Evolutionary conservation across 2,888 invertebrate species (phyloP).

Genomic region (Epinotia demarniana): DNA sequence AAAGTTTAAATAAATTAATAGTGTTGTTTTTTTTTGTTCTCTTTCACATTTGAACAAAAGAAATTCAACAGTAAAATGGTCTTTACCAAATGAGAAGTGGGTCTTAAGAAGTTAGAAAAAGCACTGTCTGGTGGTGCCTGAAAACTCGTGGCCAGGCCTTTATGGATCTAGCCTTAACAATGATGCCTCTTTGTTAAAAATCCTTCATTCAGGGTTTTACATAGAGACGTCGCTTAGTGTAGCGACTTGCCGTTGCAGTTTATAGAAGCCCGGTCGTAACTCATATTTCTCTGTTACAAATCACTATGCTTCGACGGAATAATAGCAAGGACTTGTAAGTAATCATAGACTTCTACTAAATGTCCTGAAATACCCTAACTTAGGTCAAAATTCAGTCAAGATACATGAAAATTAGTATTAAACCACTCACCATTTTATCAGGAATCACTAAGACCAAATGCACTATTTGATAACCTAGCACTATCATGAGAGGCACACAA

Average conservation of each 20-base stretch:
- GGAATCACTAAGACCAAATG: conserved; percentile 38
- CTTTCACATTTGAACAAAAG: too few species aligned
- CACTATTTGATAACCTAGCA: conserved; percentile 44
- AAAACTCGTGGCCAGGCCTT: conserved; percentile 20
- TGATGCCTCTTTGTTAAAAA: conserved; percentile 11
- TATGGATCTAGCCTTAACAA: conserved; percentile 1
- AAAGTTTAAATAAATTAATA: too few species aligned
- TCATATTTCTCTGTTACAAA: conserved; percentile 50
- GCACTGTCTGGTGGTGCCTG: not conserved
- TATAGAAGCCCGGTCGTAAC: conserved; percentile 45
- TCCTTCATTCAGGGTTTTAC: not conserved
- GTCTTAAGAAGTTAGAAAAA: not conserved
- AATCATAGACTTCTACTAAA: conserved; percentile 51
- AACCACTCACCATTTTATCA: conserved; percentile 41
- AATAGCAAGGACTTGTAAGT: conserved; percentile 83
- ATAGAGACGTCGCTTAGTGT: conserved; percentile 2
- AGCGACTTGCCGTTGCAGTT: conserved; percentile 3
- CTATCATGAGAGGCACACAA: conserved; percentile 31
- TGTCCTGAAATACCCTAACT: conserved; percentile 26
- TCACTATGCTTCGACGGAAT: conserved; percentile 75
- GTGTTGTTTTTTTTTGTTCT: too few species aligned
- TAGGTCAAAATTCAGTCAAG: conserved; percentile 29
- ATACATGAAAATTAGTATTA: conserved; percentile 26
- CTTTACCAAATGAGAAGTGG: not conserved
- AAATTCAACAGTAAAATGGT: too few species aligned